Conservation (phyloP, 2,888 invertebrate genomes). For the Aleiodes testaceus region DNA sequence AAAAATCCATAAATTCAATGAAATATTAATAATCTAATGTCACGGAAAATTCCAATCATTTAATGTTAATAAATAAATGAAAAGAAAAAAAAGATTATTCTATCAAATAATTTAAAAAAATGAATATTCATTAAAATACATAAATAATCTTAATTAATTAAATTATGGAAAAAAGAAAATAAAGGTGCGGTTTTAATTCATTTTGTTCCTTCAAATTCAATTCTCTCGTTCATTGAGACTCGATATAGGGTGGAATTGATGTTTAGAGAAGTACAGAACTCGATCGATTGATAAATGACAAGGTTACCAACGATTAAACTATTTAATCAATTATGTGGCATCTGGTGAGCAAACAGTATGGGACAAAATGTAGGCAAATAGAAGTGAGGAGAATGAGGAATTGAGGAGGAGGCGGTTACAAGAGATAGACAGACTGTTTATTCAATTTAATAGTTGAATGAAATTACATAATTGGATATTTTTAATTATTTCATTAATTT, state of each 20-base stretch:
- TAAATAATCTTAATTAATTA: slow-evolving; percentile 23
- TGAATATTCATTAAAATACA: slow-evolving; percentile 25
- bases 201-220: neutral
- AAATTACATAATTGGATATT: too few relatives aligned
- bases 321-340: slow-evolving; percentile 55
- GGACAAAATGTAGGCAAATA: slow-evolving; percentile 26
- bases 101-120: neutral
- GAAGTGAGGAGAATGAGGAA: slow-evolving; percentile 14
- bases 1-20: too few relatives aligned
- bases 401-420: neutral
- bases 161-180: slow-evolving; percentile 13
- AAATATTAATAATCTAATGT: slow-evolving; percentile 1
- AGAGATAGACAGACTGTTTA: too few relatives aligned
- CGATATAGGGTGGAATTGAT: slow-evolving; percentile 1
- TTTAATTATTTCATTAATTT: too few relatives aligned
- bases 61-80: neutral
- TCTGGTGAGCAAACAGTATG: slow-evolving; percentile 45
- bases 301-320: slow-evolving; percentile 54
- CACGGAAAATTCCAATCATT: slow-evolving; percentile 8
- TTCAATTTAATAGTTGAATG: too few relatives aligned
- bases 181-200: neutral
- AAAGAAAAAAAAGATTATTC: neutral
- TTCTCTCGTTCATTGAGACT: slow-evolving; percentile 13
- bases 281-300: slow-evolving; percentile 49
- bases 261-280: slow-evolving; percentile 33